phyloP scores from a whole-genome alignment of 2,888 invertebrate species.

The Phragmatobia fuliginosa region DNA sequence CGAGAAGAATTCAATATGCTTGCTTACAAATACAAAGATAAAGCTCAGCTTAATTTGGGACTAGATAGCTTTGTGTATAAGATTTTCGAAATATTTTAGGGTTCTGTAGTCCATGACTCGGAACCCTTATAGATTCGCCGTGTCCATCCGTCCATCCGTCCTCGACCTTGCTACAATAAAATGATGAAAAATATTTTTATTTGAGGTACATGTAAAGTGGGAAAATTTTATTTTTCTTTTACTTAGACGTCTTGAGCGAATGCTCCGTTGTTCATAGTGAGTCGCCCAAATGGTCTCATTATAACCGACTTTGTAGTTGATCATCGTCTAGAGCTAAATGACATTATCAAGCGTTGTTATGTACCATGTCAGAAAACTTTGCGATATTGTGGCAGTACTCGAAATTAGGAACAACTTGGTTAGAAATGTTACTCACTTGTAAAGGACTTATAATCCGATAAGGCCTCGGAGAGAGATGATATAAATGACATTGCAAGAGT shows the following conservation, averaged over 20 bases:
- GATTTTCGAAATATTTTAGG: no score
- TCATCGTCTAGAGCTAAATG: background rate
- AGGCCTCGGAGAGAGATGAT: background rate
- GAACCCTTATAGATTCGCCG: no score
- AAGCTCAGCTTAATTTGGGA: no score
- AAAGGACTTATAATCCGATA: background rate
- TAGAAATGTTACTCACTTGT: background rate
- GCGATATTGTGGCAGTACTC: background rate
- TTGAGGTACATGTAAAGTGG: background rate
- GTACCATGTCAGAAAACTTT: background rate
- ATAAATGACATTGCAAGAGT: background rate
- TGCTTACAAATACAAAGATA: no score
- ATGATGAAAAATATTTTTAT: no score
- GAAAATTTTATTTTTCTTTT: no score
- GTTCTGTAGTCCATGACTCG: no score
- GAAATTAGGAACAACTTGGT: background rate
- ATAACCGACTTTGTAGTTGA: background rate
- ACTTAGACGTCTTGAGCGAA: background rate
- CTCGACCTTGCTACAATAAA: no score
- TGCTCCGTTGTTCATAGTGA: background rate
- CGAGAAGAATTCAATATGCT: background rate
- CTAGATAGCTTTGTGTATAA: no score
- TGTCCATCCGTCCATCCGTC: no score
- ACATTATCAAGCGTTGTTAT: background rate
- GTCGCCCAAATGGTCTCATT: background rate